A percentile compares a stretch with the other conserved stretches of the same genome.
These are phyloP conservation scores for Dione juno DNA, from an alignment of 2,888 invertebrate species.

Conservation along the genomic window DNA sequence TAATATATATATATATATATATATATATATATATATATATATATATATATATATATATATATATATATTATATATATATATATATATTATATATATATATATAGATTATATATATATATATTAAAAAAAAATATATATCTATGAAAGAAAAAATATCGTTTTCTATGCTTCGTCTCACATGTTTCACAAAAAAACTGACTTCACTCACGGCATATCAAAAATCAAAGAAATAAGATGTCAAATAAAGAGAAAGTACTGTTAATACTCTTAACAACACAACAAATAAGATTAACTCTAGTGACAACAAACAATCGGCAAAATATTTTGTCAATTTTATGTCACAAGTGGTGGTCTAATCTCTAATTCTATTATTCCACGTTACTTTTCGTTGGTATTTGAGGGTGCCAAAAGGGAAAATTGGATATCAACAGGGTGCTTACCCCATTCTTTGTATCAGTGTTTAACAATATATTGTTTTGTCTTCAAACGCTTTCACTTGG, in stretches of 20 bases:
- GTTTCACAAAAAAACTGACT: conserved; percentile 27
- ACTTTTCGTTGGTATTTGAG: conserved; percentile 36
- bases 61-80: no score
- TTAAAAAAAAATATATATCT: background rate
- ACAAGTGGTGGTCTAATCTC: conserved; percentile 75
- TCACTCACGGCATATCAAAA: conserved; percentile 44
- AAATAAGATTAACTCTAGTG: conserved; percentile 56
- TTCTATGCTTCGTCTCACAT: no score
- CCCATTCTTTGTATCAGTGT: conserved; percentile 44
- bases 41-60: background rate
- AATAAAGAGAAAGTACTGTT: conserved; percentile 51
- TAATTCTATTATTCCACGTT: conserved; percentile 35
- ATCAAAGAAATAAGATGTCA: conserved; percentile 50
- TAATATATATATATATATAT: no score
- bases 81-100: no score
- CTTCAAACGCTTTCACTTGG: conserved; percentile 54
- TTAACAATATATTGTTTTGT: conserved; percentile 57
- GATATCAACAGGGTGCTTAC: conserved; percentile 72
- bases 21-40: background rate
- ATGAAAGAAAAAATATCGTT: background rate
- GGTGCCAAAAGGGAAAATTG: conserved; percentile 59
- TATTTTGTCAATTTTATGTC: conserved; percentile 78
- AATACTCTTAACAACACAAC: conserved; percentile 53
- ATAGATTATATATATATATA: no score
- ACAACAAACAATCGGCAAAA: conserved; percentile 68